A percentile compares a stretch with the other conserved stretches of the same genome.
These are phyloP conservation scores for Paramisgurnus dabryanus DNA, from an alignment of 2,113 vertebrate species.

Conservation along the genomic window DNA sequence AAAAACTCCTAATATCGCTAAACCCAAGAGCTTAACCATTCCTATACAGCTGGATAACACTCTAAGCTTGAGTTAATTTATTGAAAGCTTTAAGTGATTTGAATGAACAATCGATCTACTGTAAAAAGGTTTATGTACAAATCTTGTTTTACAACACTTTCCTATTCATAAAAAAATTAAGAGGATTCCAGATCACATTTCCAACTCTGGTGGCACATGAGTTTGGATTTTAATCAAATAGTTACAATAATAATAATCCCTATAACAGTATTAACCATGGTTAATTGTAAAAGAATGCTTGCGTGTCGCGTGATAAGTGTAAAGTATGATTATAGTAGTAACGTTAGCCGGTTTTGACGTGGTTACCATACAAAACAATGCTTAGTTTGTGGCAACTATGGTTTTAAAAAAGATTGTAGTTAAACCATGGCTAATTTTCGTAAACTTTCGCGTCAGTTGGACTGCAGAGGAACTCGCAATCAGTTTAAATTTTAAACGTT, in stretches of 20 bases:
- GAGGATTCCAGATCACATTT: not conserved
- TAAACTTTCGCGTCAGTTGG: not conserved
- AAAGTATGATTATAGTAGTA: too few relatives aligned
- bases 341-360: too few relatives aligned
- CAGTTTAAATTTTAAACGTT: not conserved
- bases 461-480: not conserved
- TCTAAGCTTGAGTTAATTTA: not conserved
- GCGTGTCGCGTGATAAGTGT: too few relatives aligned
- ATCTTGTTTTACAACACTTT: not conserved
- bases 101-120: conserved; percentile 2
- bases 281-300: too few relatives aligned
- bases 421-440: too few relatives aligned
- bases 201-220: not conserved
- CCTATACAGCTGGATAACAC: not conserved
- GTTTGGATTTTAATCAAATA: not conserved
- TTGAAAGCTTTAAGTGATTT: not conserved
- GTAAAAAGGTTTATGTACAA: not conserved
- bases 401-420: too few relatives aligned
- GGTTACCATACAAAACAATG: too few relatives aligned
- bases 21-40: not conserved
- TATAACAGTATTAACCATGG: too few relatives aligned
- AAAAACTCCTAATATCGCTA: not conserved
- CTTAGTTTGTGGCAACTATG: too few relatives aligned
- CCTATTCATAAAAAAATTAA: not conserved
- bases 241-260: too few relatives aligned